Conservation (phyloP, 2,797 vertebrate genomes). For the Caiman crocodilus region DNA sequence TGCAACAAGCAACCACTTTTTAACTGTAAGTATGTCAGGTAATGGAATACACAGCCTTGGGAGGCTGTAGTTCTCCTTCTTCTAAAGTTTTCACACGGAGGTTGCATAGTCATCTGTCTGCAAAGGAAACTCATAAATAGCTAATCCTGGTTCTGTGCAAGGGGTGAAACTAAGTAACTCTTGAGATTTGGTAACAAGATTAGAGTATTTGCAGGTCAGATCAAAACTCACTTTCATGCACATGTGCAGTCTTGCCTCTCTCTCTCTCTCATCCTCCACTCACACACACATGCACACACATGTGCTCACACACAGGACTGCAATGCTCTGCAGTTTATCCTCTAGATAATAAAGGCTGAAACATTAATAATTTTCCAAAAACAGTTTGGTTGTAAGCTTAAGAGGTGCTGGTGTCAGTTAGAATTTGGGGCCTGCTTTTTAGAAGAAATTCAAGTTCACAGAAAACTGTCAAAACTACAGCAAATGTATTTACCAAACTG, state of each 20-base stretch:
- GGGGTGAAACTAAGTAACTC: too few species aligned
- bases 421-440: conserved; percentile 29
- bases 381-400: conserved; percentile 18
- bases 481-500: not conserved
- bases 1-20: too few species aligned
- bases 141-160: too few species aligned
- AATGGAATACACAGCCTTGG: too few species aligned
- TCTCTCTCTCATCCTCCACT: not conserved
- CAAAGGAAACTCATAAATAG: too few species aligned
- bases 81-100: too few species aligned
- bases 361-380: conserved; percentile 10
- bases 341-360: conserved; percentile 15
- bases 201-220: not conserved
- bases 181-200: not conserved
- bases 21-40: too few species aligned
- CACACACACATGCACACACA: not conserved
- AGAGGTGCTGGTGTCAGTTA: not conserved
- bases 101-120: too few species aligned
- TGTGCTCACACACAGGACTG: accelerated
- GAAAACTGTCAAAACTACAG: conserved; percentile 20
- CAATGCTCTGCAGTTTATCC: not conserved
- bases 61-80: too few species aligned
- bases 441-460: conserved; percentile 34
- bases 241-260: not conserved
- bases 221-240: not conserved